Evolutionary conservation across 1,140 invertebrate species (phyloP).

Genomic region (Drosophila persimilis): DNA sequence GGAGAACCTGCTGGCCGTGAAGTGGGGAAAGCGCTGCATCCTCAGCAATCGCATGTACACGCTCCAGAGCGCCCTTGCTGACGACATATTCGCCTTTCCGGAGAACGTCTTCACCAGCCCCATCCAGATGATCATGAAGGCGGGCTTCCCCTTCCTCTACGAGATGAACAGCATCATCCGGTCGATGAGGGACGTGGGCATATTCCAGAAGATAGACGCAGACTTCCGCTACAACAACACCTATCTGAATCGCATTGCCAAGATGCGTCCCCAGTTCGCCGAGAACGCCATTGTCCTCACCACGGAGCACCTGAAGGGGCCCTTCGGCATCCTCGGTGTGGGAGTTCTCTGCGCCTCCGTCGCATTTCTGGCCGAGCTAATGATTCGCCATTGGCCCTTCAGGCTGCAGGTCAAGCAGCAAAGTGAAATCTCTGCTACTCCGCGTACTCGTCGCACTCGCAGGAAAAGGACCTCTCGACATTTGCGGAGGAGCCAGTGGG

Average conservation of each 20-base stretch:
- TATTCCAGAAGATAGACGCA: constrained; percentile 74
- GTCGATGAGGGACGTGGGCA: constrained; percentile 83
- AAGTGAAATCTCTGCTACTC: neutral
- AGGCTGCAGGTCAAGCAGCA: constrained; percentile 8
- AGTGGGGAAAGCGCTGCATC: constrained; percentile 76
- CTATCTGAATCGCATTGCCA: constrained; percentile 70
- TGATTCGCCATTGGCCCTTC: constrained; percentile 15
- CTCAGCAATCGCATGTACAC: constrained; percentile 76
- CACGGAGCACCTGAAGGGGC: constrained; percentile 83
- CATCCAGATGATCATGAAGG: constrained; percentile 84
- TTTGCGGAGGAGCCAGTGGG: constrained; percentile 50
- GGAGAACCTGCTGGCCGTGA: constrained; percentile 77
- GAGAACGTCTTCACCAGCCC: constrained; percentile 84
- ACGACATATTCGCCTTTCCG: constrained; percentile 81
- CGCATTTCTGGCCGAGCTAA: constrained; percentile 54
- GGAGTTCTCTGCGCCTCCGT: constrained; percentile 64
- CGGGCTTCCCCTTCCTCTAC: constrained; percentile 84
- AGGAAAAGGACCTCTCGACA: neutral
- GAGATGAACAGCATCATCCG: constrained; percentile 82
- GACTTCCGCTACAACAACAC: constrained; percentile 78
- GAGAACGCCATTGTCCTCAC: constrained; percentile 81
- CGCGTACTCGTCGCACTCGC: neutral
- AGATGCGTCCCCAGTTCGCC: constrained; percentile 64
- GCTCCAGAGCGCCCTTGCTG: constrained; percentile 60
- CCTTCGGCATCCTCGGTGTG: constrained; percentile 83